A percentile compares a stretch with the other conserved stretches of the same genome.
phyloP scores from a whole-genome alignment of 1,140 invertebrate genomes.

The Drosophila melanica region DNA sequence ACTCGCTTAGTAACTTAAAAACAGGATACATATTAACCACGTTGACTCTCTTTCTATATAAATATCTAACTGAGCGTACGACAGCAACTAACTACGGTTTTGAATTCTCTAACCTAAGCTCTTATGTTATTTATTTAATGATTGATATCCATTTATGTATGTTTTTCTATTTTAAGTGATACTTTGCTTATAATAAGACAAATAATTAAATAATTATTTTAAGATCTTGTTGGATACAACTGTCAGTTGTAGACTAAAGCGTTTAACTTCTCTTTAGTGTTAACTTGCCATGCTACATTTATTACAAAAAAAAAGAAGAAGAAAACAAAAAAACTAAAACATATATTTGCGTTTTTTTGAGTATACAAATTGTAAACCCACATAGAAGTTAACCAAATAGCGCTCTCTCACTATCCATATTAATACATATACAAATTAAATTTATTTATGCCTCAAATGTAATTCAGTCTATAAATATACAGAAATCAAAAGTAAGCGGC shows the following conservation, averaged over 20 bases:
- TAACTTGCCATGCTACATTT: constrained; percentile 38
- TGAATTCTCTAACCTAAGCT: constrained; percentile 61
- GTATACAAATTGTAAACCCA: constrained; percentile 23
- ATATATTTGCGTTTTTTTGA: not conserved
- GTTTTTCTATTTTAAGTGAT: constrained; percentile 6
- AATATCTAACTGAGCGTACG: constrained; percentile 38
- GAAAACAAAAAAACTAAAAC: not conserved
- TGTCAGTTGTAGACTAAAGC: constrained; percentile 28
- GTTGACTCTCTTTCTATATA: constrained; percentile 59
- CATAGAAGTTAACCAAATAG: constrained; percentile 25
- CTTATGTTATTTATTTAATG: constrained; percentile 62
- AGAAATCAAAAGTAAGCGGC: not conserved
- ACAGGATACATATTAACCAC: constrained; percentile 62
- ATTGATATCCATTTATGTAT: constrained; percentile 40
- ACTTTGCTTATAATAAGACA: constrained; percentile 22
- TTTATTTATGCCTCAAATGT: constrained; percentile 32
- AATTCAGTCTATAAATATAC: constrained; percentile 23
- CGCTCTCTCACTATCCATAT: constrained; percentile 29
- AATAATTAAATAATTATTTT: constrained; percentile 30
- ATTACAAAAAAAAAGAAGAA: constrained; percentile 1
- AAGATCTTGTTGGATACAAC: constrained; percentile 32
- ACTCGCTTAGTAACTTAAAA: constrained; percentile 69
- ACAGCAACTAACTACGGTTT: constrained; percentile 64
- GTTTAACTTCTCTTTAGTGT: constrained; percentile 36
- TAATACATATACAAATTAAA: constrained; percentile 11